These are phyloP conservation scores for Flabesymbios commensalis DNA, from an alignment of 2,888 invertebrate genomes.

Conservation along the genomic window DNA sequence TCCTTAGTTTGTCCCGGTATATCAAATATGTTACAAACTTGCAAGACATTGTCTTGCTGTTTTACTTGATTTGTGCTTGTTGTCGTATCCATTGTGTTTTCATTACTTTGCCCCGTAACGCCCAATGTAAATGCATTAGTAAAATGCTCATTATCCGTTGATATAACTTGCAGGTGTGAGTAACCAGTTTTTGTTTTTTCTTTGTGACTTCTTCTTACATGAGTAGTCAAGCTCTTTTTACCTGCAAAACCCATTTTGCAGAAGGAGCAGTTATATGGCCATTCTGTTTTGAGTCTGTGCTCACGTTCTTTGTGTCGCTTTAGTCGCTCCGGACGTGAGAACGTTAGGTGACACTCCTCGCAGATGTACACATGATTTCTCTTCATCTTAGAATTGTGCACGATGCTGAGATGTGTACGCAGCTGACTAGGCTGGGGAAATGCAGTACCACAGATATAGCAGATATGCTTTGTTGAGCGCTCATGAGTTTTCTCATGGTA, in stretches of 20 bases:
- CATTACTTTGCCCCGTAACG: too few relatives aligned
- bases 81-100: too few relatives aligned
- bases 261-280: conserved; percentile 17
- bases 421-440: conserved; percentile 21
- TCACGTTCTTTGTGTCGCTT: conserved; percentile 27
- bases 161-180: too few relatives aligned
- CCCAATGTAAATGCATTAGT: too few relatives aligned
- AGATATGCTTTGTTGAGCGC: conserved; percentile 14
- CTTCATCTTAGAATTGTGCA: conserved; percentile 15
- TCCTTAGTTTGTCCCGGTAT: too few relatives aligned
- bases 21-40: too few relatives aligned
- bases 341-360: conserved; percentile 12
- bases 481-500: conserved; percentile 30
- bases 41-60: too few relatives aligned
- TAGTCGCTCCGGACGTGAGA: conserved; percentile 26
- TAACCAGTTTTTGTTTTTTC: too few relatives aligned
- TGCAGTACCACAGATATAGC: conserved; percentile 16
- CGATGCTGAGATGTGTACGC: conserved; percentile 15
- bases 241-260: conserved; percentile 32
- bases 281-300: conserved; percentile 15
- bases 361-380: conserved; percentile 27
- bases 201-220: too few relatives aligned
- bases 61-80: too few relatives aligned
- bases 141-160: too few relatives aligned
- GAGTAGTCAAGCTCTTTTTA: conserved; percentile 22